Base-by-base conservation (phyloP, 1,140 invertebrate genomes). In the Mercenaria mercenaria region DNA sequence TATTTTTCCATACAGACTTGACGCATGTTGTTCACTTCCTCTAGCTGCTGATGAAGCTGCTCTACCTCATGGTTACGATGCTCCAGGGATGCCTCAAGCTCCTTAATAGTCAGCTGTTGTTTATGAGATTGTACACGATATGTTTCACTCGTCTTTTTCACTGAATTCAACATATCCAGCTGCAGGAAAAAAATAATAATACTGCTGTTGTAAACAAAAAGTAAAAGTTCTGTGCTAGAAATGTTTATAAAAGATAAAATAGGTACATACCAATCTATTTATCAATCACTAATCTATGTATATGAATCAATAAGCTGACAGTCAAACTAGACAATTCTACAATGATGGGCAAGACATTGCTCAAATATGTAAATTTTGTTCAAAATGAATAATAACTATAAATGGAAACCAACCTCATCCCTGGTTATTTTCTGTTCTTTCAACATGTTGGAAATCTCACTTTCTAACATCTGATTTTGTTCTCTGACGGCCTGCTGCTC, bases 41-140 rank as follows among this genome's bases (percentile, higher is more conserved):
- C 47, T 1, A 91, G 18, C 13, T 91, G 69, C 1, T 64, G 34
- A 13, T 69, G 52, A 23, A 88, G 8, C 11, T 81, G 74, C 23
- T 91, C 81, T 13, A 86, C 61, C 59, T 92, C 91, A 32, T 34
- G 32, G 1, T 76, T 52, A 20, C 50, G 41, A 20, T 91, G 85
- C 6, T 89, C 39, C 6, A 94, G 34, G 20, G 90, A 64, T 10
- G 69, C 85, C 74, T 94, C 92, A n/a, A 93, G 29, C 47, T 91
- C 90, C 0, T 61, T 56, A 34, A 93, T 69, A 23, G 83, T 56
- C 2, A 91, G 59, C 67, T 89, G 79, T 81, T 93, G 88, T 59
- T 88, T 89, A 39, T 92, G 91, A 52, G 90, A 91, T 67, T 91
- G 74, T 11, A 37, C 82, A 18, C 90, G 90, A 20, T 91, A 91